Percentiles rank a stretch among this genome's conserved stretches.
phyloP scores from a whole-genome alignment of 1,140 invertebrate species.

The Dysdera silvatica region DNA sequence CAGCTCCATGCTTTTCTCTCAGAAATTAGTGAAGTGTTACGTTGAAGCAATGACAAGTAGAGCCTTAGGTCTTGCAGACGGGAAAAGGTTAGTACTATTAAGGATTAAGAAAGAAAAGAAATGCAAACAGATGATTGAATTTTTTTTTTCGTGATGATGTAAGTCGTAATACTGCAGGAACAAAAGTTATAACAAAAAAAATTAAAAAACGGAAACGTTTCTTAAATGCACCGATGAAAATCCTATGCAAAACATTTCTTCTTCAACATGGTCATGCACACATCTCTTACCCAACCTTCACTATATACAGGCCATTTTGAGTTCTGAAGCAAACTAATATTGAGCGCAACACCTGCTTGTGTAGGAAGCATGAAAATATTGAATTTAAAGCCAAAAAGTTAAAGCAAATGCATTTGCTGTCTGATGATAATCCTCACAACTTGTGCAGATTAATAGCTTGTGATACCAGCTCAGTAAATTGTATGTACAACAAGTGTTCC shows the following conservation, averaged over 20 bases:
- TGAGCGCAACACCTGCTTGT: background rate
- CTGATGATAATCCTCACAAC: background rate
- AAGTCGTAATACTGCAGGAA: conserved; percentile 5
- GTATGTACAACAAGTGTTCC: conserved; percentile 7
- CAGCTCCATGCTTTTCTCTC: too few species aligned
- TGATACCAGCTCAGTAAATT: background rate
- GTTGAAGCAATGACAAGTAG: too few species aligned
- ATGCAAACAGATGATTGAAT: too few species aligned
- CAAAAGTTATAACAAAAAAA: conserved; percentile 3
- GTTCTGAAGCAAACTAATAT: background rate
- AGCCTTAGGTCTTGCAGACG: too few species aligned
- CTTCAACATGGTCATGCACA: background rate
- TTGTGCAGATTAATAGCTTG: conserved; percentile 1
- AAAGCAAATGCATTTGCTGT: background rate
- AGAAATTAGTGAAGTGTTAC: too few species aligned
- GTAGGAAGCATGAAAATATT: conserved; percentile 3
- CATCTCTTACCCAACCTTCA: background rate
- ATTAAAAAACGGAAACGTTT: background rate
- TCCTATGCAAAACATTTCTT: background rate
- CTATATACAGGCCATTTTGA: conserved; percentile 3
- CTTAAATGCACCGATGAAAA: conserved; percentile 8
- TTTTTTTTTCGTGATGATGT: conserved; percentile 3
- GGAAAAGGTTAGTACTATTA: too few species aligned
- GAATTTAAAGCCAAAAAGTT: background rate
- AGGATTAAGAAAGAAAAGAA: too few species aligned